phyloP scores from a whole-genome alignment of 2,113 vertebrate species.

The Gasterosteus nipponicus region DNA sequence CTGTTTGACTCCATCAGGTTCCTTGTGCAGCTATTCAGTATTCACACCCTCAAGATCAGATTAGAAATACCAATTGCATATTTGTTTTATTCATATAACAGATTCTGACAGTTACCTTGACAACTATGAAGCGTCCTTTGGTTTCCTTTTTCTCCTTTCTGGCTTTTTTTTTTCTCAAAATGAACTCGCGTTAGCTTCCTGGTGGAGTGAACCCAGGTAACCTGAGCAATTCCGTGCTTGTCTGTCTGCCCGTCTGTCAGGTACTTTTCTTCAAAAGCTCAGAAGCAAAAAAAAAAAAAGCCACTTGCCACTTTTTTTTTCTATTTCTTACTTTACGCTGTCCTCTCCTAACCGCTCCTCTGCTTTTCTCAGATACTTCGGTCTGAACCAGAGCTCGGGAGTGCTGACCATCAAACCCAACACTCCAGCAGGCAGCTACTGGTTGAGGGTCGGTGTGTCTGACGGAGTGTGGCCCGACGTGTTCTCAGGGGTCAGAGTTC shows the following conservation, averaged over 20 bases:
- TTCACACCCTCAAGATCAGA: conserved; percentile 61
- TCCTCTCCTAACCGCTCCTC: conserved; percentile 26
- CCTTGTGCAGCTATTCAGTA: conserved; percentile 53
- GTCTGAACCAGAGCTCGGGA: conserved; percentile 87
- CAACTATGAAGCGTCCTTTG: conserved; percentile 57
- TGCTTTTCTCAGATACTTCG: conserved; percentile 82
- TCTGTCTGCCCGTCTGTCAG: conserved; percentile 44
- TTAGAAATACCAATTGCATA: conserved; percentile 71
- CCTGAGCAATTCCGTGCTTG: conserved; percentile 33
- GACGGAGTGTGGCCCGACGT: conserved; percentile 90
- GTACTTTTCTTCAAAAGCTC: conserved; percentile 19
- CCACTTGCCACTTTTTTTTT: conserved; percentile 28
- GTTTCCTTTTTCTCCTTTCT: not conserved
- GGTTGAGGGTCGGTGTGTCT: conserved; percentile 86
- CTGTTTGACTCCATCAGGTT: conserved; percentile 33
- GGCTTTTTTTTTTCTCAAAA: not conserved
- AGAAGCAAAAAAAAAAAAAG: conserved; percentile 26
- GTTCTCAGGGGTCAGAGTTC: conserved; percentile 84
- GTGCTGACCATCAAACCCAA: conserved; percentile 81
- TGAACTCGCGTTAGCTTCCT: conserved; percentile 22
- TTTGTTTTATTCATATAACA: conserved; percentile 72
- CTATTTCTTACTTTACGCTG: not conserved
- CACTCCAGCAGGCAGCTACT: conserved; percentile 83
- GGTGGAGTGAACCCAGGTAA: conserved; percentile 26
- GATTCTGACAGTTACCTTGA: conserved; percentile 67